Conservation (phyloP, 1,140 invertebrate genomes). For the Muscidifurax raptorellus region DNA sequence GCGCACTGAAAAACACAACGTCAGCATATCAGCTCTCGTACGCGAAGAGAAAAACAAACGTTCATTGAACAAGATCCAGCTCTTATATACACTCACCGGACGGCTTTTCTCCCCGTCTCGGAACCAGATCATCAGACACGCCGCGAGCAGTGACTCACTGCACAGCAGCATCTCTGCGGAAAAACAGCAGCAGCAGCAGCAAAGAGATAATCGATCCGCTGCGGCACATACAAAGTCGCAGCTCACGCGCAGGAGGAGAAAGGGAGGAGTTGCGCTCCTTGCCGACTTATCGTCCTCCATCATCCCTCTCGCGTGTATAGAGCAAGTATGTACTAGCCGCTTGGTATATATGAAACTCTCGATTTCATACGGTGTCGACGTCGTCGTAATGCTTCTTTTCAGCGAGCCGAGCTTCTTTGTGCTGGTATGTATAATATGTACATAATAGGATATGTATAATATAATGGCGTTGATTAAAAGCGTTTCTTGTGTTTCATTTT, state of each 20-base stretch:
- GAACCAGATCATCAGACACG: slow-evolving; percentile 10
- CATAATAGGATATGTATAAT: too few relatives aligned
- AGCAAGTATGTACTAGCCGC: too few relatives aligned
- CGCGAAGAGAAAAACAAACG: too few relatives aligned
- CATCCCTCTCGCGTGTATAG: not conserved
- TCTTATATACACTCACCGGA: too few relatives aligned
- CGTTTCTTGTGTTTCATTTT: not conserved
- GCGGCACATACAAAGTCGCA: not conserved
- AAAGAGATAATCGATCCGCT: slow-evolving; percentile 55
- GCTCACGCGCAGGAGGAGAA: not conserved
- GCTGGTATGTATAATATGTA: not conserved
- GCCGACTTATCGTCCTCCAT: not conserved
- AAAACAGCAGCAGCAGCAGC: slow-evolving; percentile 26
- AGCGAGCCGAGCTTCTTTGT: not conserved
- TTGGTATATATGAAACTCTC: not conserved
- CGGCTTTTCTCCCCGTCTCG: not conserved
- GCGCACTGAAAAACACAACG: too few relatives aligned
- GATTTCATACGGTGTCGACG: not conserved
- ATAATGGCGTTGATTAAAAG: not conserved
- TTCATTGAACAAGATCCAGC: too few relatives aligned
- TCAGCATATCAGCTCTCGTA: too few relatives aligned
- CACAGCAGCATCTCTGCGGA: not conserved
- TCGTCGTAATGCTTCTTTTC: not conserved
- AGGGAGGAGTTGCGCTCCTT: too few relatives aligned
- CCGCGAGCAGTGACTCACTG: not conserved